A percentile compares a stretch with the other conserved stretches of the same genome.
These are phyloP conservation scores for Eolophus roseicapilla DNA, from an alignment of 2,113 vertebrate species.

Conservation along the genomic window DNA sequence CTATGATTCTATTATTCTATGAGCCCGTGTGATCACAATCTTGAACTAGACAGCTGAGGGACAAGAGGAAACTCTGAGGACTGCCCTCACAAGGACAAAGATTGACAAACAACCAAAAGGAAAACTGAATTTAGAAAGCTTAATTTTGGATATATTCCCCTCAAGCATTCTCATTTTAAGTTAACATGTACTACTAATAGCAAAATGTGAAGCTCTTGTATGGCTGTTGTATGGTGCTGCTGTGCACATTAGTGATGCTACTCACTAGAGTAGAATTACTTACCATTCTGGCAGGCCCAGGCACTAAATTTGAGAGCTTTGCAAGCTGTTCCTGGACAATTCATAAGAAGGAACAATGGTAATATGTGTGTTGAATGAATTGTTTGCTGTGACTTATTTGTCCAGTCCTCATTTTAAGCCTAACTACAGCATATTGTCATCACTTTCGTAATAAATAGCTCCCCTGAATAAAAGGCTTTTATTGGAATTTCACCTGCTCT, in stretches of 20 bases:
- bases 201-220: not conserved
- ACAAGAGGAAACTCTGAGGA: not conserved
- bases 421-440: not conserved
- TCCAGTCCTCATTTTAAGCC: slow-evolving; percentile 2
- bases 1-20: not conserved
- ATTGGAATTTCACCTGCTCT: slow-evolving; percentile 10
- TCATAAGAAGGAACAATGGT: not conserved
- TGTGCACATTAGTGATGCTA: not conserved
- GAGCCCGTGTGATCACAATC: accelerated
- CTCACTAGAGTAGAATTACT: not conserved
- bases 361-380: slow-evolving; percentile 2
- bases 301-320: not conserved
- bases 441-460: slow-evolving; percentile 18
- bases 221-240: accelerated
- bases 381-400: slow-evolving; percentile 26
- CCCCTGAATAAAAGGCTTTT: slow-evolving; percentile 32
- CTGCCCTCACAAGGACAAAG: not conserved
- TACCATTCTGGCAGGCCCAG: not conserved
- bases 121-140: not conserved
- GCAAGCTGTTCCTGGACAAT: not conserved
- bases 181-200: not conserved
- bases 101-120: not conserved
- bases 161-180: not conserved
- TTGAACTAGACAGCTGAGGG: not conserved
- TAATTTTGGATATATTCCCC: not conserved